Evolutionary conservation across 35 echinoderm and acorn worm genomes (phyloP).

Genomic region (Ophioderma brevispina): DNA sequence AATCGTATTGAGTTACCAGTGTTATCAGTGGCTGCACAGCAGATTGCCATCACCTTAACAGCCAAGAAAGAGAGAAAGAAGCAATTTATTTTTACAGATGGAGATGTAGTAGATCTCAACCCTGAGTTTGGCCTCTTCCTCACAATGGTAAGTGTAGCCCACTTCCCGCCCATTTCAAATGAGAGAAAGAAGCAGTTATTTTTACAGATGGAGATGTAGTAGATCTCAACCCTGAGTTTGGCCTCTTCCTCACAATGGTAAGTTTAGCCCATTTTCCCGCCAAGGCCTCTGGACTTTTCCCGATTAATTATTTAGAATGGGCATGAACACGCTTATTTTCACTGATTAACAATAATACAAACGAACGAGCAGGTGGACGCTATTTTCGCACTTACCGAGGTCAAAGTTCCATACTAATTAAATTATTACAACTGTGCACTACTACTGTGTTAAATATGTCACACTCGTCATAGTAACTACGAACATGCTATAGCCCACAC

Average conservation of each 20-base stretch:
- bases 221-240: slow-evolving; percentile 97
- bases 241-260: slow-evolving; percentile 98
- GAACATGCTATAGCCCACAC: too few species aligned
- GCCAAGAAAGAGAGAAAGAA: slow-evolving; percentile 98
- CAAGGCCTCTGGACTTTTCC: too few species aligned
- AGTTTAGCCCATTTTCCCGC: background rate
- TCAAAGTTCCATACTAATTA: too few species aligned
- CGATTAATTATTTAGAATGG: too few species aligned
- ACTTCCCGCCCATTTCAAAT: slow-evolving; percentile 31
- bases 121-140: slow-evolving; percentile 98
- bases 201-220: slow-evolving; percentile 95
- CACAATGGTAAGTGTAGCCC: slow-evolving; percentile 96
- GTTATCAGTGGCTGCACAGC: slow-evolving; percentile 93
- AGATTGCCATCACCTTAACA: slow-evolving; percentile 92
- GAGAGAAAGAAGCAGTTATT: slow-evolving; percentile 92
- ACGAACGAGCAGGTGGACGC: too few species aligned
- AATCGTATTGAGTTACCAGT: slow-evolving; percentile 97
- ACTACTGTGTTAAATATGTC: too few species aligned
- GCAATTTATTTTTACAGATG: slow-evolving; percentile 92
- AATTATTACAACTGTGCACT: too few species aligned
- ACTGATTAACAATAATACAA: too few species aligned
- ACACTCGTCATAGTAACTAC: too few species aligned
- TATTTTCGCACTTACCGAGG: too few species aligned
- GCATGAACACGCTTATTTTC: too few species aligned
- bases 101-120: slow-evolving; percentile 87